These are phyloP conservation scores for Paramuricea clavata DNA, from an alignment of 92 coral and sea anemone genomes.

Conservation along the genomic window DNA sequence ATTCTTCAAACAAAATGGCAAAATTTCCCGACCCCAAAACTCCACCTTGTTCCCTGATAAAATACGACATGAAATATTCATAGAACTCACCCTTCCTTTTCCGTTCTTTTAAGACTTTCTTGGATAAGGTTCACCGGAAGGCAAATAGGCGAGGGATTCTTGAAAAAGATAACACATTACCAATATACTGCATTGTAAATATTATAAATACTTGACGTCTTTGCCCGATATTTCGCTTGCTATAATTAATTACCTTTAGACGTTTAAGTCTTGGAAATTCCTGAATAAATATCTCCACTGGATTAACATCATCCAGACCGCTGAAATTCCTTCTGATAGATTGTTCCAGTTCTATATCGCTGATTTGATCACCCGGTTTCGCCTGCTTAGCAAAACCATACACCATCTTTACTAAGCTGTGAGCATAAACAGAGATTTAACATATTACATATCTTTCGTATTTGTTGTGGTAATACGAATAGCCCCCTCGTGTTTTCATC, in stretches of 20 bases:
- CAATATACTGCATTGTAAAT: background rate
- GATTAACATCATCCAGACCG: too few species aligned
- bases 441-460: background rate
- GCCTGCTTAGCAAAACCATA: too few species aligned
- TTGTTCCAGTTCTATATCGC: slow-evolving; percentile 68
- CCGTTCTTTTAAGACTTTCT: slow-evolving; percentile 73
- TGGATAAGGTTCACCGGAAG: slow-evolving; percentile 76
- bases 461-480: too few species aligned
- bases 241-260: background rate
- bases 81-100: slow-evolving; percentile 66
- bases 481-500: background rate
- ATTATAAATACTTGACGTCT: too few species aligned
- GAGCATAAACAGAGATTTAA: background rate
- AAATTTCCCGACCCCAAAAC: too few species aligned
- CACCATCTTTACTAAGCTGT: slow-evolving; percentile 77
- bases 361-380: background rate
- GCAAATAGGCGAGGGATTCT: slow-evolving; percentile 37
- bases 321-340: slow-evolving; percentile 84
- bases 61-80: background rate
- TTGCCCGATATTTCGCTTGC: too few species aligned
- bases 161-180: background rate
- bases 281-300: slow-evolving; percentile 69
- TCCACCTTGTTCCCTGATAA: too few species aligned
- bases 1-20: too few species aligned
- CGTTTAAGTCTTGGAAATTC: slow-evolving; percentile 4